phyloP scores from a whole-genome alignment of 2,797 vertebrate genomes.

The Channallabes apus region DNA sequence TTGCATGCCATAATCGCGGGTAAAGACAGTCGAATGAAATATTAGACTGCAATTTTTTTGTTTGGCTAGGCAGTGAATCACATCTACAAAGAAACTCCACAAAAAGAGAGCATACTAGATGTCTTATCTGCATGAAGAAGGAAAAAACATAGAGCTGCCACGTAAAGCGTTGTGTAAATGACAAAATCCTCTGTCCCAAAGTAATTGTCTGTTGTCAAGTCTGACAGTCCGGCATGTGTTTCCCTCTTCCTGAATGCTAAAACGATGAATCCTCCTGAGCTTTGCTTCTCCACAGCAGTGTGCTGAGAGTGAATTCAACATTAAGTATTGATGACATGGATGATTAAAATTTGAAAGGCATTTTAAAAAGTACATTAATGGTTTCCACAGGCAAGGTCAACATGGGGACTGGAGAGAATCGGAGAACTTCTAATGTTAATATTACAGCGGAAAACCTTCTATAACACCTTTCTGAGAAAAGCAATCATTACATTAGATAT shows the following conservation, averaged over 20 bases:
- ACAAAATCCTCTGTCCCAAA: conserved; percentile 12
- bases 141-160: neutral
- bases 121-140: conserved; percentile 12
- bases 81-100: neutral
- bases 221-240: conserved; percentile 8
- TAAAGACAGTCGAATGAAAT: too few species aligned
- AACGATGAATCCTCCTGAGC: conserved; percentile 26
- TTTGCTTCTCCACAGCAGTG: neutral
- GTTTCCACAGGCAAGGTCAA: conserved; percentile 29
- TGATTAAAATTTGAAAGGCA: conserved; percentile 49
- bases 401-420: conserved; percentile 11
- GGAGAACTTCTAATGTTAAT: conserved; percentile 11
- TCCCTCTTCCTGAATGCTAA: conserved; percentile 18
- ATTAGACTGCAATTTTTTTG: too few species aligned
- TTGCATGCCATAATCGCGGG: too few species aligned
- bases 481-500: conserved; percentile 6
- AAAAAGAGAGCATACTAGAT: conserved; percentile 15
- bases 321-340: conserved; percentile 48
- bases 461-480: conserved; percentile 13
- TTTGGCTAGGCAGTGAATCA: neutral
- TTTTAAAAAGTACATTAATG: conserved; percentile 41
- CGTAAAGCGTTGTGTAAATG: conserved; percentile 26
- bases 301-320: conserved; percentile 27
- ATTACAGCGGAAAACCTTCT: neutral
- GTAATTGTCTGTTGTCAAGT: conserved; percentile 17